These are phyloP conservation scores for Pteromalus puparum DNA, from an alignment of 1,140 invertebrate species.

Conservation along the genomic window DNA sequence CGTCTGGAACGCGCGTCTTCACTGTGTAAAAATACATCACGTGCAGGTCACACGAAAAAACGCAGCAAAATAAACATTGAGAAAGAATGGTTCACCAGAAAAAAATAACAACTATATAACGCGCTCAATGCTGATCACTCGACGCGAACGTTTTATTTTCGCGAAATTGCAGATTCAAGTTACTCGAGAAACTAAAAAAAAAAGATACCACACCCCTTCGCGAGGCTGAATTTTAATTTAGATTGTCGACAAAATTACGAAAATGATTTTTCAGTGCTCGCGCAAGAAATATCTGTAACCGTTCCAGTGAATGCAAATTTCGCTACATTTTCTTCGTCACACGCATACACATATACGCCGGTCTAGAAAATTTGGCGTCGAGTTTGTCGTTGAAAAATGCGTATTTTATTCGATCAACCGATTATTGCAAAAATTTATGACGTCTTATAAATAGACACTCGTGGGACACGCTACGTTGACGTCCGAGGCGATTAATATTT, in stretches of 20 bases:
- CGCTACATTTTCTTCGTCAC: too few relatives aligned
- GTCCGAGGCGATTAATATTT: not conserved
- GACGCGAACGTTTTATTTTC: not conserved
- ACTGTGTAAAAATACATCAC: slow-evolving; percentile 4
- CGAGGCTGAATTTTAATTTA: too few relatives aligned
- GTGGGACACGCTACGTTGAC: too few relatives aligned
- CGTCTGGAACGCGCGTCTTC: not conserved
- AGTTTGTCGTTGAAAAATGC: not conserved
- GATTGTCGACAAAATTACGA: too few relatives aligned
- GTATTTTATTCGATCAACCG: not conserved
- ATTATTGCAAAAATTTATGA: not conserved
- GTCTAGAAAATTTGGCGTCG: not conserved
- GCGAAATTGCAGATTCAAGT: too few relatives aligned
- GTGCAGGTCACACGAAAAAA: not conserved
- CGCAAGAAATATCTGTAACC: too few relatives aligned
- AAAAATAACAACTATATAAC: not conserved
- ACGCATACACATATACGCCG: too few relatives aligned
- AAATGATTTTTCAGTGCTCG: too few relatives aligned
- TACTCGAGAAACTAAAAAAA: too few relatives aligned
- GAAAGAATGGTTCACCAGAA: too few relatives aligned
- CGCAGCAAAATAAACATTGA: slow-evolving; percentile 17
- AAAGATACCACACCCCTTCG: too few relatives aligned
- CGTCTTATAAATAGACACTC: not conserved
- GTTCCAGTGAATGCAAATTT: too few relatives aligned
- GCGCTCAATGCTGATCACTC: not conserved